Conservation (phyloP, 2,113 vertebrate species). For the Protomyctophum bolini region DNA sequence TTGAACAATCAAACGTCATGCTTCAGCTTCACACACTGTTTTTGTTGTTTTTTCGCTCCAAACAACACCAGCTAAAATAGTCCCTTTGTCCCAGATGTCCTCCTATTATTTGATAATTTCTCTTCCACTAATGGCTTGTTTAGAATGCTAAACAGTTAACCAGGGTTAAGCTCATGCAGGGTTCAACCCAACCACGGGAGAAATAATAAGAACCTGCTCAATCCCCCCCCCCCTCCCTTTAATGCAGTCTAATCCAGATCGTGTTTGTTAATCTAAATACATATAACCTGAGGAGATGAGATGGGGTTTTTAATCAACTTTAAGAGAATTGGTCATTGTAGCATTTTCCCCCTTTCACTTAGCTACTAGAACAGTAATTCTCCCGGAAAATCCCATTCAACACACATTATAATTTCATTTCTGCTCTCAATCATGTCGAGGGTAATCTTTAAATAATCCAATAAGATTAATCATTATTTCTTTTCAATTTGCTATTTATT, state of each 20-base stretch:
- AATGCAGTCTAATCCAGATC: constrained; percentile 79
- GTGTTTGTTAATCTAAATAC: constrained; percentile 69
- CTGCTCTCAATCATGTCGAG: constrained; percentile 74
- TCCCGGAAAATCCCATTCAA: constrained; percentile 80
- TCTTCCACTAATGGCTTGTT: constrained; percentile 59
- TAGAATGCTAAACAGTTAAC: constrained; percentile 34
- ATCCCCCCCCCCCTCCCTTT: constrained; percentile 81
- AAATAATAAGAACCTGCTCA: constrained; percentile 72
- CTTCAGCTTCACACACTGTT: not conserved
- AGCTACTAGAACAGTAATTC: constrained; percentile 65
- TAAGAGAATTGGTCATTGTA: constrained; percentile 80
- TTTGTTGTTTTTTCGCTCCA: not conserved
- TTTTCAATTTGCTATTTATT: constrained; percentile 33
- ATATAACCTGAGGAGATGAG: constrained; percentile 59
- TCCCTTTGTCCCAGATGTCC: not conserved
- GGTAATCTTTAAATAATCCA: constrained; percentile 75
- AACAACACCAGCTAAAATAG: not conserved
- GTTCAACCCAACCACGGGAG: constrained; percentile 56
- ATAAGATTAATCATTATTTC: constrained; percentile 74
- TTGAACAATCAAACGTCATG: no score
- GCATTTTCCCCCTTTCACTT: constrained; percentile 55
- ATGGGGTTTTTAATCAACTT: constrained; percentile 80
- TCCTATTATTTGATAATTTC: constrained; percentile 17
- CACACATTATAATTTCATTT: constrained; percentile 80
- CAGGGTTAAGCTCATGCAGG: constrained; percentile 50